Conservation (phyloP, 2,113 vertebrate species). For the Psettodes erumei region DNA sequence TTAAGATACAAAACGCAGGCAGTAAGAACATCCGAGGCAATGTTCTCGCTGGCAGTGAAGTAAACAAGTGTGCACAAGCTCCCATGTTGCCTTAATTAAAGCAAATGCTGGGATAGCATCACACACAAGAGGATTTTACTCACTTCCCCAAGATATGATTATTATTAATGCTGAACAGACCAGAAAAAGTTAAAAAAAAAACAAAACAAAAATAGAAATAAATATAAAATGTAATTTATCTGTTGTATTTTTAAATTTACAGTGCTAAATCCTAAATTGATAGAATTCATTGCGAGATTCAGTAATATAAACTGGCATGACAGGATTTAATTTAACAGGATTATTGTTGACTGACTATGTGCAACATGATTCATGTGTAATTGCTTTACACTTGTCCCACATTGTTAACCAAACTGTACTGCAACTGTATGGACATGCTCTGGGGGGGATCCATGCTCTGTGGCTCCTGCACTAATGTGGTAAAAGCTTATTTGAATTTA, state of each 20-base stretch:
- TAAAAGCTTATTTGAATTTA: conserved; percentile 6
- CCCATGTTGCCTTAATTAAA: conserved; percentile 43
- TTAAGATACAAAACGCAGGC: conserved; percentile 39
- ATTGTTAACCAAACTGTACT: conserved; percentile 22
- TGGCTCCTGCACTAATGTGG: neutral
- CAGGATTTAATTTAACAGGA: conserved; percentile 36
- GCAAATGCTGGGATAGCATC: conserved; percentile 6
- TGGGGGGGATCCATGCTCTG: neutral
- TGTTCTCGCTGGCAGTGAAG: neutral
- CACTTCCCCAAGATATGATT: neutral
- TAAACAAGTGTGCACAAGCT: conserved; percentile 36
- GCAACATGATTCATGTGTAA: conserved; percentile 22
- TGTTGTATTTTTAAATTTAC: neutral
- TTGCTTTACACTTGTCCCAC: conserved; percentile 18
- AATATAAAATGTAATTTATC: neutral
- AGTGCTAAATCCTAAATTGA: neutral
- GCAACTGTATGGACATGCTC: neutral
- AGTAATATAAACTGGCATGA: conserved; percentile 11
- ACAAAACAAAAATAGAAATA: neutral
- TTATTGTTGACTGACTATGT: conserved; percentile 22
- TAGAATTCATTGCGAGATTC: conserved; percentile 7
- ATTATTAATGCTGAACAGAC: conserved; percentile 15
- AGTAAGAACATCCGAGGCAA: neutral
- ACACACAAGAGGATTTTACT: neutral
- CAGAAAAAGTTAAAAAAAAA: neutral